Conservation (phyloP, 53 echinoderm and acorn worm genomes). For the Arbacia lixula region DNA sequence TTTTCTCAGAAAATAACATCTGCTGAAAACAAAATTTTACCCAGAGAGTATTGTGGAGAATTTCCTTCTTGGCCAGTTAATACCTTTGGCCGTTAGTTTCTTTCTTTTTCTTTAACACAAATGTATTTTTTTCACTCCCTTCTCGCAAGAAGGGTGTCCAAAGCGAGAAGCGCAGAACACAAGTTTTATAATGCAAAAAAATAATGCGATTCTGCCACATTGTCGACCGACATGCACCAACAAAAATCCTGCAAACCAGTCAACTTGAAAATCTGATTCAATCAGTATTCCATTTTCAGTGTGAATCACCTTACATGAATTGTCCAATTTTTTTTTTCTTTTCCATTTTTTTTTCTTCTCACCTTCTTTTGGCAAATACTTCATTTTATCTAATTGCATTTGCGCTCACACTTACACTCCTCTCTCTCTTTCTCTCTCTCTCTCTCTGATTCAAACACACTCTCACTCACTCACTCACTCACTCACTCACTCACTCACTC, state of each 20-base stretch:
- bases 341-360: neutral
- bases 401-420: conserved; percentile 1
- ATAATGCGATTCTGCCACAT: neutral
- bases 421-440: neutral
- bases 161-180: conserved; percentile 21
- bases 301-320: neutral
- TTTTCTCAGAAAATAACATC: too few species aligned
- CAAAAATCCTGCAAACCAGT: neutral
- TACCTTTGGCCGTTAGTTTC: too few species aligned
- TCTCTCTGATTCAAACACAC: neutral
- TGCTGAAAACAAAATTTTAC: too few species aligned
- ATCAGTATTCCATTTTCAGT: neutral
- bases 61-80: too few species aligned
- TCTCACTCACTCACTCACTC: conserved; percentile 15
- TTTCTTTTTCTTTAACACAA: too few species aligned
- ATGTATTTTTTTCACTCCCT: neutral
- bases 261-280: too few species aligned
- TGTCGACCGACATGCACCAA: neutral
- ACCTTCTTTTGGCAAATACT: conserved; percentile 36
- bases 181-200: neutral
- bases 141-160: conserved; percentile 38
- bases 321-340: neutral
- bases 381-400: neutral
- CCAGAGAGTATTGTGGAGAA: too few species aligned
- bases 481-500: neutral